Percentiles rank a stretch among this genome's conserved stretches.
Evolutionary conservation across 2,113 vertebrate genomes (phyloP).

Genomic region (Heterochromis multidens): DNA sequence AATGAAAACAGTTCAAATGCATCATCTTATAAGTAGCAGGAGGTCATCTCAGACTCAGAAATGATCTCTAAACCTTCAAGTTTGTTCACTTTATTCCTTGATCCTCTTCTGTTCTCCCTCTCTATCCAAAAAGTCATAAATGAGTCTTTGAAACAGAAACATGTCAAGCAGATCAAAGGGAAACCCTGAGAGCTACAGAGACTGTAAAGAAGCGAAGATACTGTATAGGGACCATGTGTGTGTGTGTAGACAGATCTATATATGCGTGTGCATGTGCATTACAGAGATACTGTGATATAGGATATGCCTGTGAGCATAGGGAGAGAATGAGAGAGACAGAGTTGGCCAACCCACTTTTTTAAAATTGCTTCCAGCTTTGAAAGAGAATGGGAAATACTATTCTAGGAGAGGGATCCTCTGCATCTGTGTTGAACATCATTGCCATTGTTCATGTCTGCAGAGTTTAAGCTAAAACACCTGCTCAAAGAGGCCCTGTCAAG

Average conservation of each 20-base stretch:
- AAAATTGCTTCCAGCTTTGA: constrained; percentile 71
- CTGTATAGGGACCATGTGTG: background rate
- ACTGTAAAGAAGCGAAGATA: background rate
- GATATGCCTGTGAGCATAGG: constrained; percentile 1
- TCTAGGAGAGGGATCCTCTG: constrained; percentile 53
- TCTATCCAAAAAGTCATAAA: background rate
- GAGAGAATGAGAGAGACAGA: constrained; percentile 4
- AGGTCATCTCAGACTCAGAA: background rate
- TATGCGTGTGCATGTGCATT: background rate
- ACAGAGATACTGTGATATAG: constrained; percentile 20
- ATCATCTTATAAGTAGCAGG: background rate
- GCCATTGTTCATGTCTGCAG: constrained; percentile 56
- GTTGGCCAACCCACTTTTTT: constrained; percentile 28
- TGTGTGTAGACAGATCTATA: background rate
- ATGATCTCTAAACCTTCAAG: background rate
- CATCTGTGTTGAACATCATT: constrained; percentile 60
- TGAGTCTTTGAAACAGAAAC: constrained; percentile 12
- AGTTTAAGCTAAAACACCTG: constrained; percentile 73
- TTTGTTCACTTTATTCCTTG: constrained; percentile 20
- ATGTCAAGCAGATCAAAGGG: constrained; percentile 23
- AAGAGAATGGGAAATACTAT: constrained; percentile 69
- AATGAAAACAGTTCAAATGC: background rate
- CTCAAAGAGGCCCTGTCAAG: constrained; percentile 18
- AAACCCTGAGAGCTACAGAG: background rate
- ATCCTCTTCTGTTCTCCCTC: background rate